phyloP scores from a whole-genome alignment of 2,113 vertebrate genomes.

The Lampris incognitus region DNA sequence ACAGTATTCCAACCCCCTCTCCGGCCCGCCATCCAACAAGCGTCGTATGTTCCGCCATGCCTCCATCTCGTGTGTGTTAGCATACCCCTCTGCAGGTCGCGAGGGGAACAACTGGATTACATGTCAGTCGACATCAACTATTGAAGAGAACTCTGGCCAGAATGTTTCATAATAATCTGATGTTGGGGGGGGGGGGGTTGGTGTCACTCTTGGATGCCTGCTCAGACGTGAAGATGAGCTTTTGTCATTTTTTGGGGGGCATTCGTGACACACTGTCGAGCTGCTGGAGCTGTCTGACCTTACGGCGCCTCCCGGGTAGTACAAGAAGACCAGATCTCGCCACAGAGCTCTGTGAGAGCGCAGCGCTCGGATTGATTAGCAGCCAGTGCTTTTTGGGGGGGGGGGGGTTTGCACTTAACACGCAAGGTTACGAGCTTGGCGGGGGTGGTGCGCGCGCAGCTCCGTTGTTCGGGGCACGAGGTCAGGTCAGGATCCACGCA shows the following conservation, averaged over 20 bases:
- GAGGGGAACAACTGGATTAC: slow-evolving; percentile 19
- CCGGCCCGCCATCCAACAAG: slow-evolving; percentile 26
- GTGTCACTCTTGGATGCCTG: neutral
- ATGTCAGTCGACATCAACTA: slow-evolving; percentile 24
- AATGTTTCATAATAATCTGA: slow-evolving; percentile 1
- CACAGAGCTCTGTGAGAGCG: no score
- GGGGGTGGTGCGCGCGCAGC: slow-evolving; percentile 5
- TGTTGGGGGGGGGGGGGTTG: neutral
- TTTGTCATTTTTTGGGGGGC: no score
- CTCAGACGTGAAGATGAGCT: neutral
- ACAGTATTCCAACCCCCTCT: slow-evolving; percentile 55
- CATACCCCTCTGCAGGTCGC: slow-evolving; percentile 9
- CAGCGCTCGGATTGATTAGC: no score
- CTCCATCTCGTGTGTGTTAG: slow-evolving; percentile 32
- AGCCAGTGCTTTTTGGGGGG: neutral
- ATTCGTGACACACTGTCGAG: no score
- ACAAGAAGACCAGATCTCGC: no score
- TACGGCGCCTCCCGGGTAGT: no score
- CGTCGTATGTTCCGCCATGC: slow-evolving; percentile 60
- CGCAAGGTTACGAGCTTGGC: neutral
- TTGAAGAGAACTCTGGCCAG: neutral
- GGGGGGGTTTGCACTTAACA: neutral
- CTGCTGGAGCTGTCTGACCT: no score
- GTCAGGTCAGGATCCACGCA: slow-evolving; percentile 32
- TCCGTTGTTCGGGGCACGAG: slow-evolving; percentile 26